Conservation (phyloP, 2,113 vertebrate species). For the Erpornis zantholeuca region DNA sequence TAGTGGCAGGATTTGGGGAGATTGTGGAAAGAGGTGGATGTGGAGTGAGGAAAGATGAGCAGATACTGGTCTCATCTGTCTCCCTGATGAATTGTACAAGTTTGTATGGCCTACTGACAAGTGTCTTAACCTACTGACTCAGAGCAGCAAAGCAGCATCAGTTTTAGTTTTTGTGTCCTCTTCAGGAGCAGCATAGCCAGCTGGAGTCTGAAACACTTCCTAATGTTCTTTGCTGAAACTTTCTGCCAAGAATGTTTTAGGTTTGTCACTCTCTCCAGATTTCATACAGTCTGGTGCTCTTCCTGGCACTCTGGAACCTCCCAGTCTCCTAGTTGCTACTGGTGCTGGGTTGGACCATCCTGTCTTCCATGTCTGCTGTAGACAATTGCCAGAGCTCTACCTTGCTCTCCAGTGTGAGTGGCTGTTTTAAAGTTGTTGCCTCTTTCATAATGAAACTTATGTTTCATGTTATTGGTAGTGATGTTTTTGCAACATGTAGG, state of each 20-base stretch:
- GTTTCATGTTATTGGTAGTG: not conserved
- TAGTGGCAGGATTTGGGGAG: not conserved
- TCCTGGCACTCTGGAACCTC: not conserved
- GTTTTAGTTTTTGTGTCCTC: not conserved
- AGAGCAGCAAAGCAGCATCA: not conserved
- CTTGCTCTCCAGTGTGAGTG: not conserved
- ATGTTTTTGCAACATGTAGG: not conserved
- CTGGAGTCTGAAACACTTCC: conserved; percentile 39
- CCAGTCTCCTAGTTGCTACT: not conserved
- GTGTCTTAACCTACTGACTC: not conserved
- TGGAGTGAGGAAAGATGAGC: not conserved
- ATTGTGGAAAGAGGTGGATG: not conserved
- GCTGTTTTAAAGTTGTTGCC: not conserved
- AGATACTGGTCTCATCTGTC: not conserved
- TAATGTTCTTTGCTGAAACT: not conserved
- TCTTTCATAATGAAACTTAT: not conserved
- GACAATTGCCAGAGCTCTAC: not conserved
- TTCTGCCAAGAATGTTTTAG: conserved; percentile 7
- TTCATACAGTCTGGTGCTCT: conserved; percentile 7
- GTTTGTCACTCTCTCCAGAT: not conserved
- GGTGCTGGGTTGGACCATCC: not conserved
- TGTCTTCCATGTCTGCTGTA: not conserved
- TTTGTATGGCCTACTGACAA: too few species aligned
- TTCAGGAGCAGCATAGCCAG: not conserved
- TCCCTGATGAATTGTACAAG: not conserved